phyloP scores from a whole-genome alignment of 2,113 vertebrate species.

The Pituophis catenifer region DNA sequence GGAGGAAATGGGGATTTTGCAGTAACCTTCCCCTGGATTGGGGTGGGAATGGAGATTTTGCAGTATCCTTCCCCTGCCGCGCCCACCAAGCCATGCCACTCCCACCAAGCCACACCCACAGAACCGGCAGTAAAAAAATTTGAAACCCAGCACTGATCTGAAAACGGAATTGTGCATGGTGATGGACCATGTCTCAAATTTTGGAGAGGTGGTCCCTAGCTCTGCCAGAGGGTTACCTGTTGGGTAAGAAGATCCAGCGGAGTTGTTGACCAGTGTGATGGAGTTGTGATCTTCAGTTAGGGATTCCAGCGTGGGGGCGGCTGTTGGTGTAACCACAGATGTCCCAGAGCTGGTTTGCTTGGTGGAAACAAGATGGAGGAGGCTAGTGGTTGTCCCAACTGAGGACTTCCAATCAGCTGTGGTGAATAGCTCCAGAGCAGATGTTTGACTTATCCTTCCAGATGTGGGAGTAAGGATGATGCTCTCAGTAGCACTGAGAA shows the following conservation, averaged over 20 bases:
- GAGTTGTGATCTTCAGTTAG: background rate
- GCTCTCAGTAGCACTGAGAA: accelerated
- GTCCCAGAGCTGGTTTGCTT: background rate
- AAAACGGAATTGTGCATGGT: accelerated
- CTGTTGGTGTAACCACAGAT: background rate
- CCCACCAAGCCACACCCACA: no score
- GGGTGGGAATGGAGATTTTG: no score
- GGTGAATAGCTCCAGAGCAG: accelerated
- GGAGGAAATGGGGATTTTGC: no score
- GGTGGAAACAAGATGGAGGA: accelerated
- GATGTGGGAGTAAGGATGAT: no score
- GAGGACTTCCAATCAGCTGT: background rate
- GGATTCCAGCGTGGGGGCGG: background rate
- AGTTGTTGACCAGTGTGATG: accelerated
- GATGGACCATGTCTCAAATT: accelerated
- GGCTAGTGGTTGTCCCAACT: accelerated
- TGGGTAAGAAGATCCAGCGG: background rate
- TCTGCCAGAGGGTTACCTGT: accelerated
- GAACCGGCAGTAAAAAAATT: no score
- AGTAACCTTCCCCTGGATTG: no score
- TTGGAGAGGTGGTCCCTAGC: accelerated
- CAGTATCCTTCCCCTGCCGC: no score
- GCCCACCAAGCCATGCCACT: no score
- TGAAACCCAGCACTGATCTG: accelerated
- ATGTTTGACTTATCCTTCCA: background rate